A percentile compares a stretch with the other conserved stretches of the same genome.
These are phyloP conservation scores for Diplodus puntazzo DNA, from an alignment of 2,797 vertebrate genomes.

Conservation along the genomic window DNA sequence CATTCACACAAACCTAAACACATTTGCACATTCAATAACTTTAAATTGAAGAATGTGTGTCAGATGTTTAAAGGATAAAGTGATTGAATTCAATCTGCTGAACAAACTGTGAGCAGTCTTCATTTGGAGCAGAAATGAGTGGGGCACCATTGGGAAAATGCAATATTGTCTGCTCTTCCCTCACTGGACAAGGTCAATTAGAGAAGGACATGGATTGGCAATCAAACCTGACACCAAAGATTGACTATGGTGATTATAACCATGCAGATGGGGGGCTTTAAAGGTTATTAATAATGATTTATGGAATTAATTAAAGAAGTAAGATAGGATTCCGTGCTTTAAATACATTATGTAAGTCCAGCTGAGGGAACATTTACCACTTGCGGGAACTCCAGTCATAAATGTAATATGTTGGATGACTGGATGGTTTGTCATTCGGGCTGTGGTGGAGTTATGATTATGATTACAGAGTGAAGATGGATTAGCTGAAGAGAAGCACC, in stretches of 20 bases:
- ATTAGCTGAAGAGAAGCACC: slow-evolving; percentile 50
- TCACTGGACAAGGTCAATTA: slow-evolving; percentile 88
- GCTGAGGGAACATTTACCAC: slow-evolving; percentile 75
- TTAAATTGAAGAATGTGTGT: slow-evolving; percentile 61
- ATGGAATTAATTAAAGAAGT: slow-evolving; percentile 88
- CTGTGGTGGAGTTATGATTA: slow-evolving; percentile 69
- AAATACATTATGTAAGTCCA: slow-evolving; percentile 84
- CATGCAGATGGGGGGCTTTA: slow-evolving; percentile 86
- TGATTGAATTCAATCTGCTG: slow-evolving; percentile 81
- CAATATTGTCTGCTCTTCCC: slow-evolving; percentile 83
- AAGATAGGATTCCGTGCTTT: slow-evolving; percentile 80
- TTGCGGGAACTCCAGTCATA: slow-evolving; percentile 65
- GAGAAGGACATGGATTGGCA: slow-evolving; percentile 87
- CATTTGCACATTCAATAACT: slow-evolving; percentile 64
- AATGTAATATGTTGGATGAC: slow-evolving; percentile 62
- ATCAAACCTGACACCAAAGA: slow-evolving; percentile 89
- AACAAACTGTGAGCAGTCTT: slow-evolving; percentile 83
- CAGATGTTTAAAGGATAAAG: slow-evolving; percentile 72
- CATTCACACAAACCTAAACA: slow-evolving; percentile 35
- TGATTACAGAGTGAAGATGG: slow-evolving; percentile 67
- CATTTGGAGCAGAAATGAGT: slow-evolving; percentile 81
- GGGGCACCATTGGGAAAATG: slow-evolving; percentile 76
- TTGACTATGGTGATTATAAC: slow-evolving; percentile 88
- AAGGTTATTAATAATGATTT: slow-evolving; percentile 91
- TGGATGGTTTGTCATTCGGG: slow-evolving; percentile 66